These are phyloP conservation scores for Myotis davidii DNA, from an alignment of 2,113 vertebrate species.

Conservation along the genomic window DNA sequence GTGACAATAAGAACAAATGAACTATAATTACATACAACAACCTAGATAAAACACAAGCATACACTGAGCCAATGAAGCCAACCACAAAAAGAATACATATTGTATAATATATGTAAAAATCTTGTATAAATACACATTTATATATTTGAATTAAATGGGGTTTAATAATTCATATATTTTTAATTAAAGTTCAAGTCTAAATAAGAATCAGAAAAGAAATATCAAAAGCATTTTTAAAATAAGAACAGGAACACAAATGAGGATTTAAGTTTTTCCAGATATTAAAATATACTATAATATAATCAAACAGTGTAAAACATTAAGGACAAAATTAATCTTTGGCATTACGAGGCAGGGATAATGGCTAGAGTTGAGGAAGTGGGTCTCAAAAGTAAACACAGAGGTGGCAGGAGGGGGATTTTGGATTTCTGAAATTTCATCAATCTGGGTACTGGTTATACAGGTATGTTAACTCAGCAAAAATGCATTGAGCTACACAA, in stretches of 20 bases:
- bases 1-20: neutral
- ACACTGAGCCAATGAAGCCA: neutral
- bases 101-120: neutral
- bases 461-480: neutral
- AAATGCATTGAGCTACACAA: neutral
- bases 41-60: neutral
- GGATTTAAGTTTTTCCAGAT: neutral
- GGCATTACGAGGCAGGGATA: neutral
- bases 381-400: neutral
- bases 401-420: neutral
- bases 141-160: neutral
- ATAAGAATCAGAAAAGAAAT: neutral
- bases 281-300: neutral
- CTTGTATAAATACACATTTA: neutral
- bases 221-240: slow-evolving; percentile 14
- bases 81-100: neutral
- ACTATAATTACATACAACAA: neutral
- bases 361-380: neutral
- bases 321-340: neutral
- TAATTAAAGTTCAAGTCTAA: slow-evolving; percentile 38
- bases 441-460: neutral
- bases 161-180: slow-evolving; percentile 8
- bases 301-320: neutral
- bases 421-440: neutral
- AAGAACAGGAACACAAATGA: neutral